Evolutionary conservation across 2,888 invertebrate genomes (phyloP).

Genomic region (Cryptus armator): DNA sequence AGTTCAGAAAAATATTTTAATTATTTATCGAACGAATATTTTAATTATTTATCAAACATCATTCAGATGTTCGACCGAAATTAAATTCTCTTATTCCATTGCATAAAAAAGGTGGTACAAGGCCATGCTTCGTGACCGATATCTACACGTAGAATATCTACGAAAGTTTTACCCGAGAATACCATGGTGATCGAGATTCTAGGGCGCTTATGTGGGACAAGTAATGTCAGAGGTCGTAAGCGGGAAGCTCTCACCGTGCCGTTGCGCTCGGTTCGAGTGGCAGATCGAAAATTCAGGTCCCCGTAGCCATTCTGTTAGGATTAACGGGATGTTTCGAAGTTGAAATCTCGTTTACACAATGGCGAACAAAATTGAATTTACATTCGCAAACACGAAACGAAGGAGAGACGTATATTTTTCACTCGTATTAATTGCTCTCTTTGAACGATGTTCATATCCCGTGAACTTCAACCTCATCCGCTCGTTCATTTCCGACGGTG

Average conservation of each 20-base stretch:
- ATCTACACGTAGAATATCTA: constrained; percentile 30
- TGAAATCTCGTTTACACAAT: not conserved
- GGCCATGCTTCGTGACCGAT: constrained; percentile 57
- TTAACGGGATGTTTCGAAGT: not conserved
- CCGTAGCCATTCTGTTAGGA: constrained; percentile 26
- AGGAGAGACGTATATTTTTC: constrained; percentile 8
- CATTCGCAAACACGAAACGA: not conserved
- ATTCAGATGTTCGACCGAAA: not conserved
- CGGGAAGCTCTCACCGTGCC: constrained; percentile 21
- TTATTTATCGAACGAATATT: not conserved
- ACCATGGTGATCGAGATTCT: constrained; percentile 66
- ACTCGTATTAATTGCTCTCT: constrained; percentile 2
- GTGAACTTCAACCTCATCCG: not conserved
- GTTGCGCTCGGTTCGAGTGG: constrained; percentile 6
- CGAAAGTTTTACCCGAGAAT: constrained; percentile 27
- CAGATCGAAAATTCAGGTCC: constrained; percentile 46
- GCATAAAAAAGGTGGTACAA: constrained; percentile 48
- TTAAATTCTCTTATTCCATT: not conserved
- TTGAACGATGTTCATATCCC: constrained; percentile 1
- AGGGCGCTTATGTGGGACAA: constrained; percentile 74
- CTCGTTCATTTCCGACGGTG: not conserved
- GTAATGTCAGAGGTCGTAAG: constrained; percentile 75
- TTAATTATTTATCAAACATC: not conserved
- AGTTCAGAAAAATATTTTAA: too few species aligned
- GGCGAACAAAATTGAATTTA: constrained; percentile 13